Percentiles rank a stretch among this genome's conserved stretches.
phyloP scores from a whole-genome alignment of 1,140 invertebrate genomes.

The Adoxophyes honmai region DNA sequence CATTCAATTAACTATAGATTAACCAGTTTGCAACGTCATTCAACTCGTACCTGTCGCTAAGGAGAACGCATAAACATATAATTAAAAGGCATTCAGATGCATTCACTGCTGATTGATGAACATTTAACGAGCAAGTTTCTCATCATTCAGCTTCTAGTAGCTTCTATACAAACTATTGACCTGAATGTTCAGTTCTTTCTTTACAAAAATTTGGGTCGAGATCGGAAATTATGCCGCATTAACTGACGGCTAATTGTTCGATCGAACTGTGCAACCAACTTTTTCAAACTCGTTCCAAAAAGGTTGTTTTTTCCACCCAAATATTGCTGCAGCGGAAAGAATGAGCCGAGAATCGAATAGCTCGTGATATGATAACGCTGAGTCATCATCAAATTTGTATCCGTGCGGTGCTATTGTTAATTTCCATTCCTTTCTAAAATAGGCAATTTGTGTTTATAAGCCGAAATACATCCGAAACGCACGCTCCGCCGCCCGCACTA shows the following conservation, averaged over 20 bases:
- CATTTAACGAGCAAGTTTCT: constrained; percentile 20
- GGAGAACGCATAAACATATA: constrained; percentile 15
- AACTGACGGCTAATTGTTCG: constrained; percentile 20
- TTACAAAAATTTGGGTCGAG: constrained; percentile 17
- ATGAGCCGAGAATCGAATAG: no score
- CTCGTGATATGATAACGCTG: not conserved
- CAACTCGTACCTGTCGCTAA: not conserved
- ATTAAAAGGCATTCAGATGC: constrained; percentile 18
- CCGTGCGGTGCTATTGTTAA: not conserved
- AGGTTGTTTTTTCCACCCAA: no score
- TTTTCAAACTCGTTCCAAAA: no score
- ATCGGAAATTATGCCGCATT: constrained; percentile 21
- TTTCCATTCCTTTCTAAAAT: constrained; percentile 17
- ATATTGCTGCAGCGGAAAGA: no score
- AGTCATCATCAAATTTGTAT: not conserved
- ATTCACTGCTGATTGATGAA: constrained; percentile 18
- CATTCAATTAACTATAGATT: no score
- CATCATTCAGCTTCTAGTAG: constrained; percentile 13
- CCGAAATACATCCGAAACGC: constrained; percentile 19
- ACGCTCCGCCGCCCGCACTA: constrained; percentile 19
- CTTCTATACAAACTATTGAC: constrained; percentile 21
- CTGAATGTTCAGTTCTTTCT: constrained; percentile 18
- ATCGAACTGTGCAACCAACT: not conserved
- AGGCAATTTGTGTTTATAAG: constrained; percentile 32
- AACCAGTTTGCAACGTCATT: not conserved